Conservation (phyloP, 2,797 vertebrate species). For the Hafferia zeledoni region DNA sequence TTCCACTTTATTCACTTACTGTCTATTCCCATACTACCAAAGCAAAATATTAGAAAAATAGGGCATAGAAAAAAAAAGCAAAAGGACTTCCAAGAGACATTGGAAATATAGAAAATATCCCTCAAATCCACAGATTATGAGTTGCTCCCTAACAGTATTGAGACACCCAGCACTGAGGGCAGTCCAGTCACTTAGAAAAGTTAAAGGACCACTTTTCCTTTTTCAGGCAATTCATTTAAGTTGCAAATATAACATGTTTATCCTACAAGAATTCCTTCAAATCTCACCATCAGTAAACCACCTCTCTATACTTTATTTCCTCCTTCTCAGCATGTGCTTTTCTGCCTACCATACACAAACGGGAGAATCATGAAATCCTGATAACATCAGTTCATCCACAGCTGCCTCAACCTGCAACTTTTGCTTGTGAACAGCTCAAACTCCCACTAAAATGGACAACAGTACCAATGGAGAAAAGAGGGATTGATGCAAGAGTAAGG, state of each 20-base stretch:
- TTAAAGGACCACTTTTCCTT: neutral
- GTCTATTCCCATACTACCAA: neutral
- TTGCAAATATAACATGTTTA: neutral
- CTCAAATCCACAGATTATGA: neutral
- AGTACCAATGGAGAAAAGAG: neutral
- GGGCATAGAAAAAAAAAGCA: neutral
- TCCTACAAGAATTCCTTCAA: neutral
- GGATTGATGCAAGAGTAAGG: neutral
- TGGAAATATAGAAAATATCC: neutral
- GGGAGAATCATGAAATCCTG: neutral
- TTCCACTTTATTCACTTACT: neutral
- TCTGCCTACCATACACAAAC: neutral
- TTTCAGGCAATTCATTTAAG: neutral
- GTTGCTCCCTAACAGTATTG: neutral
- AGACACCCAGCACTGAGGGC: neutral
- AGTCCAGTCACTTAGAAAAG: neutral
- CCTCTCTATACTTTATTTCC: neutral
- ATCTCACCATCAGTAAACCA: neutral
- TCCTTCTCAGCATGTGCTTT: neutral
- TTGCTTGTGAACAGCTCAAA: neutral
- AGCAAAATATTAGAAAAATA: neutral
- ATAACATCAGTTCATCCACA: neutral
- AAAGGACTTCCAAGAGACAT: neutral
- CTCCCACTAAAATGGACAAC: neutral
- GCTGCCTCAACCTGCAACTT: neutral